Base-by-base conservation (phyloP, 2,113 vertebrate species). In the Sardina pilchardus region DNA sequence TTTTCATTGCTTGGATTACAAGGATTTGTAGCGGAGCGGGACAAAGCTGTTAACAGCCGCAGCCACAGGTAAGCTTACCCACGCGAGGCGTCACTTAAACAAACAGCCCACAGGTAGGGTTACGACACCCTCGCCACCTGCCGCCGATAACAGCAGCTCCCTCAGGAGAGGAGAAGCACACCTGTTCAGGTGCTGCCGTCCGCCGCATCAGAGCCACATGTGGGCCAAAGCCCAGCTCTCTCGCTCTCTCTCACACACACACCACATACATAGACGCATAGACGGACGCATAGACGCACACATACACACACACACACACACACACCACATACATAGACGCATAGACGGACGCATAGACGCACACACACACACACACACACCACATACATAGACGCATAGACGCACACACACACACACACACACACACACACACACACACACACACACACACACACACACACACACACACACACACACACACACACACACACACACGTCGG, bases 401-500 rank as follows among this genome's bases (percentile, higher is more conserved):
- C 53, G 17, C 53, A 56, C 53, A 56, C 53, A 56, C 53, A 6
- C 53, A 56, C 53, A 56, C 53, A 24, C 53, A 21, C 53, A 59
- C 53, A 59, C 53, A 59, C 53, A 59, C 53, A 59, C 53, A 59
- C 9, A 2, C 63, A 71, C 63, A 34, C 63, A 30, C 63, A 34
- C 63, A 67, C 24, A 67, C 63, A 30, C 63, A 34, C 63, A 30
- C 26, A 71, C 8, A 34, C 26, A 30, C 26, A 71, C 63, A 71
- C 26, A 71, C 26, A 71, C 26, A 34, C 63, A 71, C 6, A 30
- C 7, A 67, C 24, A 26, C n/a, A 34, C 63, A 30, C 63, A 85
- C 82, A 88, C 81, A 42, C 86, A 82, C 71, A 67, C 59, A 82
- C 63, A 86, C 88, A 83, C 39, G 83, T 88, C 85, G 87, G 86